A percentile compares a stretch with the other conserved stretches of the same genome.
These are phyloP conservation scores for Dimorphilus gyrociliatus DNA, from an alignment of 2,888 invertebrate species.

Conservation along the genomic window DNA sequence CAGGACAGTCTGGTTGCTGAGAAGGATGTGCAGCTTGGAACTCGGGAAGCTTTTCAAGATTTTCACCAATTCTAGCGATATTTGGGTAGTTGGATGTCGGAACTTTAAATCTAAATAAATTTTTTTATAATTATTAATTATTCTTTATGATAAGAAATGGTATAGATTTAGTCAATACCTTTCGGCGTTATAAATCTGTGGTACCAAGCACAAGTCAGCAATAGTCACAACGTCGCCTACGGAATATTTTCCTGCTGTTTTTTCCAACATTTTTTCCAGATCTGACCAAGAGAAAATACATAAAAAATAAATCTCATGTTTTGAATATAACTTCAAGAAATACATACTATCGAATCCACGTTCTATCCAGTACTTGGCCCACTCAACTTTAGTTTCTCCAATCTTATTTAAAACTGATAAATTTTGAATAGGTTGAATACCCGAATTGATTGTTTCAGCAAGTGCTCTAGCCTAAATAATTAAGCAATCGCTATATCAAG, in stretches of 20 bases:
- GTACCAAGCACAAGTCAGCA: constrained; percentile 85
- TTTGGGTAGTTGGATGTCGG: constrained; percentile 75
- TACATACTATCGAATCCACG: constrained; percentile 58
- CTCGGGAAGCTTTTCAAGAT: constrained; percentile 68
- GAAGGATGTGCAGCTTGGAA: constrained; percentile 79
- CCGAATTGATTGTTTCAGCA: constrained; percentile 74
- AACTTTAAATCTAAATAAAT: constrained; percentile 61
- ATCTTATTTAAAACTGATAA: constrained; percentile 55
- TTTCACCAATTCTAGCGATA: constrained; percentile 67
- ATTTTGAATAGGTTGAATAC: constrained; percentile 92
- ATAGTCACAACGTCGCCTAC: constrained; percentile 82
- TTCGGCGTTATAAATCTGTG: constrained; percentile 83
- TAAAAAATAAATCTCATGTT: neutral
- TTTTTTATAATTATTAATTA: too few relatives aligned
- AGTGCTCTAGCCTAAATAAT: constrained; percentile 51
- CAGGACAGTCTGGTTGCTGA: constrained; percentile 80
- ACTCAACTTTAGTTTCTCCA: constrained; percentile 57
- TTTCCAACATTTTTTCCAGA: constrained; percentile 65
- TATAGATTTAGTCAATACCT: too few relatives aligned
- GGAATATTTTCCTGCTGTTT: constrained; percentile 59
- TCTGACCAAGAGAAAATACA: constrained; percentile 42
- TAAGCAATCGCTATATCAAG: neutral
- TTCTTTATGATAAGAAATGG: neutral
- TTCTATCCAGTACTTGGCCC: constrained; percentile 83
- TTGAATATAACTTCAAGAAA: neutral